Evolutionary conservation across 2,888 invertebrate species (phyloP), one percentile per base, ranked within the genome.

Genomic region (Ophion slaviceki): DNA sequence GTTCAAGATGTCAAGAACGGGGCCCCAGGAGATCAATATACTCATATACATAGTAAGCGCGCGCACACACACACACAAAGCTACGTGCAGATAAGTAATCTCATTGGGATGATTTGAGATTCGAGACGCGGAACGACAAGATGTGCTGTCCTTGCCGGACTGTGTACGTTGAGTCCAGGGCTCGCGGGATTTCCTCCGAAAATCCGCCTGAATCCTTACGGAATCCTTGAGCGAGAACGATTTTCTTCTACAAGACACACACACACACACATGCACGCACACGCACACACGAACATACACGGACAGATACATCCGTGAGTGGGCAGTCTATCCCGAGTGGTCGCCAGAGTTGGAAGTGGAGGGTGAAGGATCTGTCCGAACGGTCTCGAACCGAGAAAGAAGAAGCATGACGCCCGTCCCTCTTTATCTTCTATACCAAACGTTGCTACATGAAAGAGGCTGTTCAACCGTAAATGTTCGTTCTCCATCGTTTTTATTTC

Each of bases 361-460:
- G 64, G 47, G 47, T 64, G 45, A 82, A 82, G 70, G 67, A 82
- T 80, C 75, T 67, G 57, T 67, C 45, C 40, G 53, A 75, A 79
- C 62, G 75, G 17, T 53, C 68, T 82, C 70, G 68, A 53, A 24
- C 78, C 61, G 53, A 70, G 62, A 57, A 40, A 74, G 75, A 40
- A 24, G 70, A 53, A 80, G 17, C 62, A 36, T 62, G 70, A 64
- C 36, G 11, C 40, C 20, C 53, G 66, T 74, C 68, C 79, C 70
- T 85, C 70, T 75, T 79, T 85, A 82, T 85, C 79, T 82, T 80
- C 80, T 82, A 24, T 53, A 57, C 76, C 32, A 61, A 28, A 67
- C 62, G 83, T 76, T 71, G 76, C 75, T 88, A 91, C 90, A 90
- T 78, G 80, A 87, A 89, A 91, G 87, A 78, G 90, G 88, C 74